Conservation (phyloP, 2,797 vertebrate species). For the Florisuga fusca region DNA sequence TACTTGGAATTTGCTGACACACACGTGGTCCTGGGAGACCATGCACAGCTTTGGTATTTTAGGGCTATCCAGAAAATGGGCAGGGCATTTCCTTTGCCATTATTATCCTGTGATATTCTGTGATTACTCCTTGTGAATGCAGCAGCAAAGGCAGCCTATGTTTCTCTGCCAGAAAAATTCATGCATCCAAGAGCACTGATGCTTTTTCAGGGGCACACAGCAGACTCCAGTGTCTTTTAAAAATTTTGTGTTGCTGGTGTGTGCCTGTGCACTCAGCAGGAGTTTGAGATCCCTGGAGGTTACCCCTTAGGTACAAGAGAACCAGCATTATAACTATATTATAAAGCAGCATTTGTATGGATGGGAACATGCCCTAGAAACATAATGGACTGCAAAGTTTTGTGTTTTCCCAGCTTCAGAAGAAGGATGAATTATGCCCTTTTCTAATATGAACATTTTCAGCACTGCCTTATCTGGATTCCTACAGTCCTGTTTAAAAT, state of each 20-base stretch:
- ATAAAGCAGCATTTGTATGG: fast-evolving
- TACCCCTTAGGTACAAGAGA: background rate
- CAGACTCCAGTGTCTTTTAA: background rate
- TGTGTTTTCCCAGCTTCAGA: background rate
- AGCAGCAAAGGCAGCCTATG: background rate
- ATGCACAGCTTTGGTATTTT: background rate
- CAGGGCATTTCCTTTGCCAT: background rate
- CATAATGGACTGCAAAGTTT: background rate
- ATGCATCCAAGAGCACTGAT: background rate
- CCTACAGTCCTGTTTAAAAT: background rate
- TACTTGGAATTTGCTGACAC: background rate
- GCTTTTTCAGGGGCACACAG: background rate
- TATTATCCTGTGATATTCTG: too few relatives aligned
- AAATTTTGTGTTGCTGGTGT: background rate
- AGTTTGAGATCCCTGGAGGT: background rate
- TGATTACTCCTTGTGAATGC: background rate
- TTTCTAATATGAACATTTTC: background rate
- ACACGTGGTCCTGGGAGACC: background rate
- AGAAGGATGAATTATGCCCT: background rate
- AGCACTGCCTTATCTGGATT: background rate
- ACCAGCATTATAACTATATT: background rate
- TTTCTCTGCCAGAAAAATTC: background rate
- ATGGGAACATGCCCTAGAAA: background rate
- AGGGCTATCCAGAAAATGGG: background rate
- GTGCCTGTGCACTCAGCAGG: background rate